These are phyloP conservation scores for Macrosiphum euphorbiae DNA, from an alignment of 2,888 invertebrate genomes.

Conservation along the genomic window DNA sequence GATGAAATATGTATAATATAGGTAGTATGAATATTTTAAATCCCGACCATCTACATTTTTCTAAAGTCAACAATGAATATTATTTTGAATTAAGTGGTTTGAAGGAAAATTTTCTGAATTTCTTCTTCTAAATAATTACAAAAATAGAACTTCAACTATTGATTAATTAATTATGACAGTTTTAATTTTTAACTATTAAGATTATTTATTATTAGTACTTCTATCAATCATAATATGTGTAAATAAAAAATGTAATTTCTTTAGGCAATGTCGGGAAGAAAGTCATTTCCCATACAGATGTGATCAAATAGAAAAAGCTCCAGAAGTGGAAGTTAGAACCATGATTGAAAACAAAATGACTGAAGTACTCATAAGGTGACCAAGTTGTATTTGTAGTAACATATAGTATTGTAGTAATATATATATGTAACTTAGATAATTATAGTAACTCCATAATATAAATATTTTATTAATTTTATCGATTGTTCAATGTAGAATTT, in stretches of 20 bases:
- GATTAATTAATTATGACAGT: too few species aligned
- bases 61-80: neutral
- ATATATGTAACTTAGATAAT: neutral
- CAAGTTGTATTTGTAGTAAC: neutral
- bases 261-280: constrained; percentile 71
- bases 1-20: too few species aligned
- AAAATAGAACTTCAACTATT: too few species aligned
- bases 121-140: too few species aligned
- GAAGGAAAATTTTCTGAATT: too few species aligned
- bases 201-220: neutral
- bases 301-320: constrained; percentile 72
- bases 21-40: too few species aligned
- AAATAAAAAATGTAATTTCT: constrained; percentile 1
- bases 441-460: neutral
- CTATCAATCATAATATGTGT: neutral
- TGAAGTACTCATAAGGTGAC: constrained; percentile 71
- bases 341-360: constrained; percentile 75
- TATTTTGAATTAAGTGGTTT: neutral
- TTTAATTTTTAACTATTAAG: neutral
- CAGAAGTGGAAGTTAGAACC: constrained; percentile 70
- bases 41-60: too few species aligned
- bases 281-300: constrained; percentile 74
- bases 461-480: neutral
- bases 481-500: constrained; percentile 69
- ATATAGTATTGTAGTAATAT: too few species aligned